Evolutionary conservation across 2,888 invertebrate species (phyloP).

Genomic region (Metellina segmentata): DNA sequence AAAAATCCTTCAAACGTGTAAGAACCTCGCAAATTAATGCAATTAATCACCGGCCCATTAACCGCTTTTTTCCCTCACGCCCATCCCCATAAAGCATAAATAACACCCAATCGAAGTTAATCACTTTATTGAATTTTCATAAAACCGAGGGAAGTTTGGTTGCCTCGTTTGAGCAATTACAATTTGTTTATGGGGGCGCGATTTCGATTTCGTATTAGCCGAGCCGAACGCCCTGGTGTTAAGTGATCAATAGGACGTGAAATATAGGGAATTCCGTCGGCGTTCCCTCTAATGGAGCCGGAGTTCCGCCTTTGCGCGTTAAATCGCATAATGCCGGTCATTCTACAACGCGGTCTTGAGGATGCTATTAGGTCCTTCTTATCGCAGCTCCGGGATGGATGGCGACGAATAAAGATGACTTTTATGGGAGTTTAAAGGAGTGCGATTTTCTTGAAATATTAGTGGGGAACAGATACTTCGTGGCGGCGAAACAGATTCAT

Average conservation of each 20-base stretch:
- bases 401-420: too few relatives aligned
- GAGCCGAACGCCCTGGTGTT: background rate
- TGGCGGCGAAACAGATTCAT: too few relatives aligned
- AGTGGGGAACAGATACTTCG: too few relatives aligned
- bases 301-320: too few relatives aligned
- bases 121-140: slow-evolving; percentile 32
- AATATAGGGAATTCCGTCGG: background rate
- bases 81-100: background rate
- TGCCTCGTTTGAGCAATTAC: background rate
- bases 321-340: too few relatives aligned
- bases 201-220: slow-evolving; percentile 7
- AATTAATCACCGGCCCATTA: background rate
- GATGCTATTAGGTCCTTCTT: too few relatives aligned
- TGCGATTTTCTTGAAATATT: too few relatives aligned
- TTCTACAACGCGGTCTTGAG: too few relatives aligned
- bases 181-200: background rate
- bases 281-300: too few relatives aligned
- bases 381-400: too few relatives aligned
- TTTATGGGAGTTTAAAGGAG: too few relatives aligned
- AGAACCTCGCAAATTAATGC: background rate
- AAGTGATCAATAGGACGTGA: background rate
- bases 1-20: background rate
- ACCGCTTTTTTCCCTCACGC: background rate
- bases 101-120: slow-evolving; percentile 22
- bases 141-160: background rate